phyloP scores from a whole-genome alignment of 23 tunicate species.

The Trididemnum nubilum region DNA sequence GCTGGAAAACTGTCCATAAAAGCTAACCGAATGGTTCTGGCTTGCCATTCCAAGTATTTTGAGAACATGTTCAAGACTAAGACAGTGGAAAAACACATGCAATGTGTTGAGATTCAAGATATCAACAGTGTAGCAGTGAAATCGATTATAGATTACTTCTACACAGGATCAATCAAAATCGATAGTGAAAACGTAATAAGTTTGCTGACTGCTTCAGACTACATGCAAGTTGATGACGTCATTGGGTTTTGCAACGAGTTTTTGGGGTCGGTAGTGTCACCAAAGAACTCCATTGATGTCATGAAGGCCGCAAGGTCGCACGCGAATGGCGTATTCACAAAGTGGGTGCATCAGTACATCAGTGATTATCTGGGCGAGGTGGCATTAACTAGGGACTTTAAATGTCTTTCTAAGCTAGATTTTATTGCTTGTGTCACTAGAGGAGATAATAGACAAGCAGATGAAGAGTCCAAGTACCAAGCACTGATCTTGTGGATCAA shows the following conservation, averaged over 20 bases:
- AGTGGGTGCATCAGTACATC: neutral
- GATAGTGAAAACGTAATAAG: neutral
- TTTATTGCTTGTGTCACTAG: neutral
- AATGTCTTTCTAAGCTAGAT: neutral
- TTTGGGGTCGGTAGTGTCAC: neutral
- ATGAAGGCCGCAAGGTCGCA: neutral
- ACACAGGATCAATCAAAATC: neutral
- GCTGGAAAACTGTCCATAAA: neutral
- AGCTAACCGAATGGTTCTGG: too few species aligned
- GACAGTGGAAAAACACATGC: neutral
- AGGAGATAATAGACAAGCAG: neutral
- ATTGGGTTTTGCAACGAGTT: neutral
- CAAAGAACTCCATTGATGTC: neutral
- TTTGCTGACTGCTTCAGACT: neutral
- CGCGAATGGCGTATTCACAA: neutral
- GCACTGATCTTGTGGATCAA: neutral
- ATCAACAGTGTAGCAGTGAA: neutral
- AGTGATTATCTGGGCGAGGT: neutral
- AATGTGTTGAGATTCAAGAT: neutral
- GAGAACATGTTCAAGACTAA: neutral
- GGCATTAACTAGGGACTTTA: neutral
- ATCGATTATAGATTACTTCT: neutral
- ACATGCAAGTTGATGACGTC: neutral
- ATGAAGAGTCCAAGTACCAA: neutral
- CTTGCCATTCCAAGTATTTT: neutral